phyloP scores from a whole-genome alignment of 2,113 vertebrate genomes.

The Brachyhypopomus gauderio region DNA sequence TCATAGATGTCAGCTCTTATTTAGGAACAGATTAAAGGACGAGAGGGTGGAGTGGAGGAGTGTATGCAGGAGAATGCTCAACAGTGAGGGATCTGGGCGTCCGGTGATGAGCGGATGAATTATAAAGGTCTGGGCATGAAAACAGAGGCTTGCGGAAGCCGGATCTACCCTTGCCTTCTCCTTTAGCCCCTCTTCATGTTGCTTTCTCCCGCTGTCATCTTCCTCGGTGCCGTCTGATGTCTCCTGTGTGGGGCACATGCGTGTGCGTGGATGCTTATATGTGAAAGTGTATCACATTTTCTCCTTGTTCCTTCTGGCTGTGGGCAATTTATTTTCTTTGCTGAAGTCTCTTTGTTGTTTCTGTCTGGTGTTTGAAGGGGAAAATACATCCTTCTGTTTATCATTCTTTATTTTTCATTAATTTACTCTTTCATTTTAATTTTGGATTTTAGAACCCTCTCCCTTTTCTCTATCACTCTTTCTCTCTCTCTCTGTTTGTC shows the following conservation, averaged over 20 bases:
- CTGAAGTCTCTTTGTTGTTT: neutral
- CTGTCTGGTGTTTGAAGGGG: conserved; percentile 40
- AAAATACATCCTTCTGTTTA: conserved; percentile 19
- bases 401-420: neutral
- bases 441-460: conserved; percentile 12
- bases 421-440: conserved; percentile 22
- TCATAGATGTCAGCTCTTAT: conserved; percentile 55
- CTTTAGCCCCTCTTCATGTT: neutral
- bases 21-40: conserved; percentile 49
- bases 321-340: neutral
- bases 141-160: neutral
- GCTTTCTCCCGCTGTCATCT: conserved; percentile 24
- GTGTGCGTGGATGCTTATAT: neutral
- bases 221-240: neutral
- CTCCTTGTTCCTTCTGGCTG: neutral
- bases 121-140: conserved; percentile 22
- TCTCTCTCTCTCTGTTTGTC: conserved; percentile 33
- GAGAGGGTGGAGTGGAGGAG: conserved; percentile 34
- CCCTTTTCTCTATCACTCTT: conserved; percentile 12
- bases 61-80: conserved; percentile 11
- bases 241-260: neutral
- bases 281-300: neutral
- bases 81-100: conserved; percentile 20
- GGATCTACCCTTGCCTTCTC: conserved; percentile 5
- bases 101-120: conserved; percentile 25